phyloP scores from a whole-genome alignment of 1,140 invertebrate species.

The Trigoniulus corallinus region DNA sequence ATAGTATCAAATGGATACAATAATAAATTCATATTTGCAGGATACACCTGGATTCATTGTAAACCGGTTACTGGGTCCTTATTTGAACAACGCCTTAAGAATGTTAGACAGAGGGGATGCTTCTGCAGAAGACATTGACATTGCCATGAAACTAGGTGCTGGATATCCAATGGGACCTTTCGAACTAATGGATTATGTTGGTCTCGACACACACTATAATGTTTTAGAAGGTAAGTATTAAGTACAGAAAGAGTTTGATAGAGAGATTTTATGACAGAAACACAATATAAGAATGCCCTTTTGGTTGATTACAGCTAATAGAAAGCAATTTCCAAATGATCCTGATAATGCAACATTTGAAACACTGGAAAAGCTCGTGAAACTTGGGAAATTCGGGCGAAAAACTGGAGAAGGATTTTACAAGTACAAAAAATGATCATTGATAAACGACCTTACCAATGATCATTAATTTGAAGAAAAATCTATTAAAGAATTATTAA shows the following conservation, averaged over 20 bases:
- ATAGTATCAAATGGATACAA: neutral
- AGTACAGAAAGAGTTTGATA: neutral
- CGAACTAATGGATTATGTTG: constrained; percentile 61
- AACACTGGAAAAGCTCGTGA: constrained; percentile 50
- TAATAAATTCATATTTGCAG: constrained; percentile 19
- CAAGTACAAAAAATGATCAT: constrained; percentile 38
- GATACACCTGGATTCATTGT: constrained; percentile 78
- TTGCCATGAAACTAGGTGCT: constrained; percentile 68
- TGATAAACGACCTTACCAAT: no score
- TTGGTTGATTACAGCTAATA: neutral
- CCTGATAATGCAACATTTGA: neutral
- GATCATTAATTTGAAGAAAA: no score
- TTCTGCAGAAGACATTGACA: constrained; percentile 52
- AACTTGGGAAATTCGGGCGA: constrained; percentile 59
- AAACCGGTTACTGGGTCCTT: constrained; percentile 62
- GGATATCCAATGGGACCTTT: constrained; percentile 74
- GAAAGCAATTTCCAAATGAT: neutral
- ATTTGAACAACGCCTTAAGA: constrained; percentile 51
- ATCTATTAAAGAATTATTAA: no score
- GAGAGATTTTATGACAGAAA: neutral
- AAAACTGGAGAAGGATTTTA: constrained; percentile 81
- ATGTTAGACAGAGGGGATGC: constrained; percentile 65
- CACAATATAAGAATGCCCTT: neutral
- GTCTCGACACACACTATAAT: constrained; percentile 47
- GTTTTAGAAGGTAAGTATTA: constrained; percentile 35